Evolutionary conservation across 2,888 invertebrate genomes (phyloP), one percentile per base, ranked within the genome.

Genomic region (Norana najaformis): DNA sequence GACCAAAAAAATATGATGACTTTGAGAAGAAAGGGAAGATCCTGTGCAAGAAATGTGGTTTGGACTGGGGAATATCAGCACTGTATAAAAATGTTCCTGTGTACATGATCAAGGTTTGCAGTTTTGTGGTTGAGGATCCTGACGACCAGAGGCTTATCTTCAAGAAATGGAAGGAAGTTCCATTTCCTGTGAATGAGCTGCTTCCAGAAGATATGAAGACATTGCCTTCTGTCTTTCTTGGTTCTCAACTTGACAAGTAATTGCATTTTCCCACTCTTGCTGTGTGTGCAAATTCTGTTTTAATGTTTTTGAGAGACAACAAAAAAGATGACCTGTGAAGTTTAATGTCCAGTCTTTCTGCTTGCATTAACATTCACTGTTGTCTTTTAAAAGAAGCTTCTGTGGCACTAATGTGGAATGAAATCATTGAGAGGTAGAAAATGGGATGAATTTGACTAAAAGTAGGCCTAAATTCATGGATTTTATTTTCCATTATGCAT

Each of bases 81-180:
- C 88, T 89, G 35, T 92, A 92, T 88, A 91, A 91, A 53, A 90
- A 85, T 20, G 89, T 91, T n/a, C 83, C 53, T 35, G 92, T 92
- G 39, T 90, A 91, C 8, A 90, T 92, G 30, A 36, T 93, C 2
- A 92, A 91, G 83, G 85, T 92, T 20, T 82, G 34, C 39, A 90
- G 91, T 38, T 92, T 92, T 90, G 89, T 91, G 20, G 82, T 92
- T 11, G 88, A 90, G n/a, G 90, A 92, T 38, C 39, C 41, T 20
- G 20, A 85, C 18, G 37, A 41, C 3, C 69, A 89, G 20, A 53
- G 88, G 47, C 20, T 41, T 16, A 88, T 35, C 34, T 90, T 69
- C 83, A 91, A 91, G 89, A 92, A 92, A 89, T 93, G 93, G 93
- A 91, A 92, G 83, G 90, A 92, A 18, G 90, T 92, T 11, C 92